A percentile compares a stretch with the other conserved stretches of the same genome.
phyloP scores from a whole-genome alignment of 2,113 vertebrate species.

The Arizona elegans region DNA sequence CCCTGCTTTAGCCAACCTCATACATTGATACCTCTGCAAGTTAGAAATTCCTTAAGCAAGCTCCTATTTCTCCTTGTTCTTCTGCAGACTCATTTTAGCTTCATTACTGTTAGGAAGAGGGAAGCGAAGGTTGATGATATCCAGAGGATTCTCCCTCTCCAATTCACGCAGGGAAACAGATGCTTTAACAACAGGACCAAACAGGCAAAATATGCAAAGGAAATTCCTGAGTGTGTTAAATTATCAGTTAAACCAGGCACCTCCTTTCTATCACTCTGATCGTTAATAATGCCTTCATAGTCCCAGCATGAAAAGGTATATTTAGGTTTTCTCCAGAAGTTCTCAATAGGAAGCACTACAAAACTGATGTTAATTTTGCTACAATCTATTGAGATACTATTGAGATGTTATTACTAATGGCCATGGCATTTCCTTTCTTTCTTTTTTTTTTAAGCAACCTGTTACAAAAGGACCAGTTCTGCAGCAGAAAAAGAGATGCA shows the following conservation, averaged over 20 bases:
- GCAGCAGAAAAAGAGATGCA: not conserved
- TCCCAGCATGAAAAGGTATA: not conserved
- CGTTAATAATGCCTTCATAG: not conserved
- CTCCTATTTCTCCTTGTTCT: not conserved
- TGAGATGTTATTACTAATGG: not conserved
- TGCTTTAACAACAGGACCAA: not conserved
- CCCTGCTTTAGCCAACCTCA: not conserved
- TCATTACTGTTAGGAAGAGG: not conserved
- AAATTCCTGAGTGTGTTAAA: not conserved
- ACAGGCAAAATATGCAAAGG: not conserved
- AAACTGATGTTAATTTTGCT: not conserved
- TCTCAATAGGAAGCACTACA: not conserved
- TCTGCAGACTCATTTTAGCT: not conserved
- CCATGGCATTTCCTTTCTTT: not conserved
- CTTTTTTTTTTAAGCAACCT: not conserved
- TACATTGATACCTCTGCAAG: not conserved
- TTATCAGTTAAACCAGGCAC: not conserved
- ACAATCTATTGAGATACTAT: not conserved
- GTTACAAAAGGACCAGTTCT: not conserved
- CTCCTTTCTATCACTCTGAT: not conserved
- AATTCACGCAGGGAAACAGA: not conserved
- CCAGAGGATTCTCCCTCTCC: not conserved
- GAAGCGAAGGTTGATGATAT: not conserved
- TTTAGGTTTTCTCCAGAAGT: not conserved
- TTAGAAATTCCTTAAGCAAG: not conserved